Evolutionary conservation across 2,797 vertebrate genomes (phyloP), one percentile per base, ranked within the genome.

Genomic region (Myotis pilosus): DNA sequence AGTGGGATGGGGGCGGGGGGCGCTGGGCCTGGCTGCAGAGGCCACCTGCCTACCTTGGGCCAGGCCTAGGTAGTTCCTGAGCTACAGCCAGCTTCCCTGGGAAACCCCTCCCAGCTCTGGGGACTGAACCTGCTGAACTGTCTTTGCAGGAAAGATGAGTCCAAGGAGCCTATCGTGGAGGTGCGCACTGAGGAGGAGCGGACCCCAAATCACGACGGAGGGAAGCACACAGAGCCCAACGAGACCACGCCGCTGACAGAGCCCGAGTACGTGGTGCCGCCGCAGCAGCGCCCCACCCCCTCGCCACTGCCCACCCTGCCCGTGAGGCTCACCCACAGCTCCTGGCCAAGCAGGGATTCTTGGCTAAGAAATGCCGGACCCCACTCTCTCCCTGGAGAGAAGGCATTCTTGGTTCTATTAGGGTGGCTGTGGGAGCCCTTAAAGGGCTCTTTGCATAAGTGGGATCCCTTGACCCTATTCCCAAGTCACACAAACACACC

Each of bases 91-190:
- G 36, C 71, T 36, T 49, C 33, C 47, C 38, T 17, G 7, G 89
- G 16, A 30, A 12, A 9, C 19, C 38, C 8, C 79, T 82, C 62
- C 6, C 8, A 8, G 36, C 11, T 33, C 22, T 25, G 25, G 8
- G 92, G 79, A 69, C 28, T 36, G 75, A 0, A 89, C 62, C 30
- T 28, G 72, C 74, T 20, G 20, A n/a, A 96, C 95, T 80, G 68
- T 94, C 82, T 30, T 96, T 96, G 95, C 98, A 99, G 99, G 97
- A 99, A 99, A 97, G 99, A 99, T 3, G 99, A 99, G 87, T 99
- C 99, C 92, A 99, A 99, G 98, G 99, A 99, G 98, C 99, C 99
- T 5, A 99, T 99, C 30, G 99, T 99, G 91, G 99, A 99, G 96
- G 99, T 99, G 94, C 98, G 99, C 91, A 99, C 99, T 0, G 99